Conservation (phyloP, 2,113 vertebrate species). For the Gadus macrocephalus region DNA sequence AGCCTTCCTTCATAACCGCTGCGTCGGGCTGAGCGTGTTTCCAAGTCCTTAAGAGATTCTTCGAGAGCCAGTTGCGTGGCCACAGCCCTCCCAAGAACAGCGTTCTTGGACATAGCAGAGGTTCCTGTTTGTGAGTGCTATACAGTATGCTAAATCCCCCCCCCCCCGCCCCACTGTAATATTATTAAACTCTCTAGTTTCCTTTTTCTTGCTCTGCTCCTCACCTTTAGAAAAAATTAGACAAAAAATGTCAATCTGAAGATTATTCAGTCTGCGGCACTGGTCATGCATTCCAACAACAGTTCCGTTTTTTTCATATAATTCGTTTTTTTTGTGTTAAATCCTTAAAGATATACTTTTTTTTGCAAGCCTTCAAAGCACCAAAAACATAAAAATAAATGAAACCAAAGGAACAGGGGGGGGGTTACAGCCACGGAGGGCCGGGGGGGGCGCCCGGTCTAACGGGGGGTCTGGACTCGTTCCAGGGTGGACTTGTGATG, state of each 20-base stretch:
- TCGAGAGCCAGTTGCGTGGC: conserved; percentile 56
- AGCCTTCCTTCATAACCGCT: conserved; percentile 36
- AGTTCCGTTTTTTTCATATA: conserved; percentile 69
- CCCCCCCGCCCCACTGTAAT: conserved; percentile 46
- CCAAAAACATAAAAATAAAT: conserved; percentile 55
- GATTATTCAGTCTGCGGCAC: conserved; percentile 69
- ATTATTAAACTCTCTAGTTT: conserved; percentile 34
- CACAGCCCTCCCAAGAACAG: conserved; percentile 57
- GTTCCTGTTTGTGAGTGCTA: conserved; percentile 58
- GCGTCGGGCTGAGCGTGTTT: conserved; percentile 46
- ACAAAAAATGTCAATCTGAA: conserved; percentile 61
- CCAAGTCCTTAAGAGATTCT: conserved; percentile 55
- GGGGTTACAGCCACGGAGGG: no score
- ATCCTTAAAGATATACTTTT: conserved; percentile 43
- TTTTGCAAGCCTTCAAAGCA: conserved; percentile 81
- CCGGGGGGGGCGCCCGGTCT: no score
- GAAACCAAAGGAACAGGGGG: conserved; percentile 19
- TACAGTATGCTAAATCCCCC: conserved; percentile 53
- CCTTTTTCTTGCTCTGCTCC: conserved; percentile 33
- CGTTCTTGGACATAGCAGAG: conserved; percentile 38
- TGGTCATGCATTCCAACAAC: conserved; percentile 78
- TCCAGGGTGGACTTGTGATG: no score
- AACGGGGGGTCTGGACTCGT: no score
- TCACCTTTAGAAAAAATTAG: conserved; percentile 42
- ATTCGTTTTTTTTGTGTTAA: conserved; percentile 20